phyloP scores from a whole-genome alignment of 2,888 invertebrate species.

The Carcina quercana region DNA sequence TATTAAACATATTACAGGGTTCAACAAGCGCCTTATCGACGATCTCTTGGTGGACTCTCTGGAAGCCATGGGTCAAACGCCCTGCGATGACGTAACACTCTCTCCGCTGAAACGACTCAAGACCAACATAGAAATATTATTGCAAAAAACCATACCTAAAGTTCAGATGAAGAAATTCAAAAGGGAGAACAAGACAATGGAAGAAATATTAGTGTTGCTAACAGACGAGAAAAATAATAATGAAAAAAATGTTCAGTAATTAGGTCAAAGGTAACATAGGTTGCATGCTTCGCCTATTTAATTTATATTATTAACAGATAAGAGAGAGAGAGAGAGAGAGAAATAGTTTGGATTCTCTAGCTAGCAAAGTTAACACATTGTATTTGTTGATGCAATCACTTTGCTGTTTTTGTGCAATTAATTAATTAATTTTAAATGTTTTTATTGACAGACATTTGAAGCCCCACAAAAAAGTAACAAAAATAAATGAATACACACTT shows the following conservation, averaged over 20 bases:
- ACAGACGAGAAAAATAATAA: slow-evolving; percentile 67
- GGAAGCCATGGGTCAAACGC: slow-evolving; percentile 80
- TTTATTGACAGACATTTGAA: too few relatives aligned
- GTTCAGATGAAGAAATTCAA: slow-evolving; percentile 84
- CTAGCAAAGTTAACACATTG: too few relatives aligned
- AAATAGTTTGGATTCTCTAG: not conserved
- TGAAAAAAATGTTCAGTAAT: too few relatives aligned
- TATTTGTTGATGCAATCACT: too few relatives aligned
- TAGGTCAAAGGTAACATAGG: too few relatives aligned
- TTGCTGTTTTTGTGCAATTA: too few relatives aligned
- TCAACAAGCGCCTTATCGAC: slow-evolving; percentile 83
- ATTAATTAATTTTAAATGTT: too few relatives aligned
- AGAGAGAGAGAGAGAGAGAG: not conserved
- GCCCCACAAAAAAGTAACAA: too few relatives aligned
- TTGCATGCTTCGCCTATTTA: too few relatives aligned
- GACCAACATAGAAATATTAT: slow-evolving; percentile 83
- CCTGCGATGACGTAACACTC: slow-evolving; percentile 74
- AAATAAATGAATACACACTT: too few relatives aligned
- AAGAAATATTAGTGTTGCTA: slow-evolving; percentile 85
- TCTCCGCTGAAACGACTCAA: slow-evolving; percentile 79
- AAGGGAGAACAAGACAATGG: slow-evolving; percentile 82
- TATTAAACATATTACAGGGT: too few relatives aligned
- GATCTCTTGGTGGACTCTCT: slow-evolving; percentile 86
- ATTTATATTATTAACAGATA: too few relatives aligned
- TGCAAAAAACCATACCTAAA: slow-evolving; percentile 87